Conservation (phyloP, 2,888 invertebrate genomes). For the Drosophila putrida region DNA sequence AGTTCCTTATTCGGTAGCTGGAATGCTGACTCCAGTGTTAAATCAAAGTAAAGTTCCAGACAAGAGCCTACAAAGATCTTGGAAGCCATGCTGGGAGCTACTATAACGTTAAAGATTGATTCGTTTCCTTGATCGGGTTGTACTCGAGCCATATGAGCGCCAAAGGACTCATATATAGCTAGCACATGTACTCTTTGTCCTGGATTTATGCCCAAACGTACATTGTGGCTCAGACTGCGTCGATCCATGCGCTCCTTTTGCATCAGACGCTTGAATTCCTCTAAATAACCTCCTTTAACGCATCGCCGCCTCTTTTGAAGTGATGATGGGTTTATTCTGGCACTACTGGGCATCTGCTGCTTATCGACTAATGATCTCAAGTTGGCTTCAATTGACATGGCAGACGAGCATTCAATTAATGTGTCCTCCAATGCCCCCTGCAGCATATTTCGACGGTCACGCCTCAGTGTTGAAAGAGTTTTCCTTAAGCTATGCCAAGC, state of each 20-base stretch:
- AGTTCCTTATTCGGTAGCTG: conserved; percentile 32
- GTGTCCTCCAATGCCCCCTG: conserved; percentile 10
- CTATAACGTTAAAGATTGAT: conserved; percentile 34
- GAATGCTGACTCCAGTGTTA: conserved; percentile 10
- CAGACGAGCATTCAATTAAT: conserved; percentile 11
- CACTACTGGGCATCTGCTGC: background rate
- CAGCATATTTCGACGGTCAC: conserved; percentile 6
- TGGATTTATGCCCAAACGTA: conserved; percentile 42
- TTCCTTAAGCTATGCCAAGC: conserved; percentile 18
- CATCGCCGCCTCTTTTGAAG: conserved; percentile 22
- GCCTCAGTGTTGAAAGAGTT: conserved; percentile 10
- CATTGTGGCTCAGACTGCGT: conserved; percentile 43
- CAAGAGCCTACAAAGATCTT: conserved; percentile 7
- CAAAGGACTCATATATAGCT: conserved; percentile 35
- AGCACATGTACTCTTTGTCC: conserved; percentile 30
- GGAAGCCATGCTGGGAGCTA: conserved; percentile 13
- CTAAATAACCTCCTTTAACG: conserved; percentile 40
- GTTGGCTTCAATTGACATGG: conserved; percentile 21
- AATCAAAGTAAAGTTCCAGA: conserved; percentile 43
- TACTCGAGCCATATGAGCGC: conserved; percentile 41
- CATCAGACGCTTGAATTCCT: conserved; percentile 34
- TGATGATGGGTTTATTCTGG: background rate
- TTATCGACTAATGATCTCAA: conserved; percentile 12
- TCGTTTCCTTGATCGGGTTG: background rate
- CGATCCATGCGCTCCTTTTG: conserved; percentile 45